Conservation (phyloP, 2,888 invertebrate species). For the Cenopis cana region DNA sequence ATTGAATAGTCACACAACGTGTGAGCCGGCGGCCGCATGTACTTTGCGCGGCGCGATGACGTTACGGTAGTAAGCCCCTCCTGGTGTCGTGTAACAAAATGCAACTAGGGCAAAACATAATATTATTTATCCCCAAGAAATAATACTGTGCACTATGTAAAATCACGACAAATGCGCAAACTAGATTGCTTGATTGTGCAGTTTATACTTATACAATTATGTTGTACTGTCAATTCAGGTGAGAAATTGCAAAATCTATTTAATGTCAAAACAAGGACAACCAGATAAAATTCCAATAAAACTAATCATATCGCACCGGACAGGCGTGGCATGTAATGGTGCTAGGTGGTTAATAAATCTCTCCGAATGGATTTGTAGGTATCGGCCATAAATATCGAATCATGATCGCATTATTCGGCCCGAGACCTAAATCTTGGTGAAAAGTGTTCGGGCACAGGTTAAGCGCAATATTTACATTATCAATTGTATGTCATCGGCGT, state of each 20-base stretch:
- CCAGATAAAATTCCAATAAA: constrained; percentile 45
- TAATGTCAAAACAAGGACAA: constrained; percentile 37
- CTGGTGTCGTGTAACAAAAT: too few species aligned
- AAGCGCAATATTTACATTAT: constrained; percentile 79
- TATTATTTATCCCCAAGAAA: background rate
- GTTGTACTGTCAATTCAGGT: constrained; percentile 32
- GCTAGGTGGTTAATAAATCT: constrained; percentile 45
- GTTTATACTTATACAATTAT: constrained; percentile 27
- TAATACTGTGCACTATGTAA: constrained; percentile 16
- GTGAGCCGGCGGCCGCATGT: too few species aligned
- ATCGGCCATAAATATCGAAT: constrained; percentile 51
- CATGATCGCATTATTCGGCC: constrained; percentile 54
- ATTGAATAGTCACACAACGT: too few species aligned
- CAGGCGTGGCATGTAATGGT: constrained; percentile 45
- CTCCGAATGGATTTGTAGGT: constrained; percentile 40
- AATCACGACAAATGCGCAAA: constrained; percentile 29
- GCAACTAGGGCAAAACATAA: background rate
- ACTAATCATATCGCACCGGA: constrained; percentile 41
- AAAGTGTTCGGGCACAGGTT: constrained; percentile 69
- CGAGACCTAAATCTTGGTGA: constrained; percentile 55
- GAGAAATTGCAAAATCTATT: constrained; percentile 37
- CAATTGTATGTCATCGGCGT: constrained; percentile 81
- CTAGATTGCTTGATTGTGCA: constrained; percentile 20
- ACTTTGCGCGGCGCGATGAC: too few species aligned
- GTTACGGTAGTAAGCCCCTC: too few species aligned